A percentile compares a stretch with the other conserved stretches of the same genome.
Conservation (phyloP, 2,797 vertebrate genomes). For the Tragopan temminckii region DNA sequence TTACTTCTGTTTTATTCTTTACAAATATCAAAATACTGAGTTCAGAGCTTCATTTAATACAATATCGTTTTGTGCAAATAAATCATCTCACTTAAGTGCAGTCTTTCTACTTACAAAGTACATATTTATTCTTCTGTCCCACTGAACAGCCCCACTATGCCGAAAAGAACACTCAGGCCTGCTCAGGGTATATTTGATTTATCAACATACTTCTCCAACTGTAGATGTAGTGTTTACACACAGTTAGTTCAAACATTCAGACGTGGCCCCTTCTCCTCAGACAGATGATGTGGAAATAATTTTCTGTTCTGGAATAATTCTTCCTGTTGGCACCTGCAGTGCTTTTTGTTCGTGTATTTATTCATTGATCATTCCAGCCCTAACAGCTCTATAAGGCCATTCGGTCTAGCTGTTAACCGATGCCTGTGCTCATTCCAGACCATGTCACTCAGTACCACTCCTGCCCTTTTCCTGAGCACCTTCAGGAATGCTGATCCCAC, state of each 20-base stretch:
- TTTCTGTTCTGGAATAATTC: not conserved
- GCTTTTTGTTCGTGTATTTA: too few relatives aligned
- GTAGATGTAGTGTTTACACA: not conserved
- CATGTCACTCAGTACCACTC: too few relatives aligned
- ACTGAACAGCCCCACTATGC: constrained; percentile 84
- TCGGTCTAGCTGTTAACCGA: too few relatives aligned
- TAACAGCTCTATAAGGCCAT: too few relatives aligned
- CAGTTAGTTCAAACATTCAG: not conserved
- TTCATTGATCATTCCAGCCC: too few relatives aligned
- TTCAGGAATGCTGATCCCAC: too few relatives aligned
- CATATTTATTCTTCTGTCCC: constrained; percentile 84
- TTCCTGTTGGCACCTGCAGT: not conserved
- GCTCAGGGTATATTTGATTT: not conserved
- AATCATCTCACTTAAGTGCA: not conserved
- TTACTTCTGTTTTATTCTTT: not conserved
- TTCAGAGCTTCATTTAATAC: not conserved
- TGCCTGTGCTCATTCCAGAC: too few relatives aligned
- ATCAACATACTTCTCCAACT: not conserved
- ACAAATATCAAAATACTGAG: not conserved
- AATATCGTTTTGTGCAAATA: not conserved
- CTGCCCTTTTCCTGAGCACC: too few relatives aligned
- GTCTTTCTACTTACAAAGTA: constrained; percentile 82
- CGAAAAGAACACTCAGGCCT: constrained; percentile 61
- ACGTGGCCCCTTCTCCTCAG: not conserved
- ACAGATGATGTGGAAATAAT: not conserved